Percentiles rank a stretch among this genome's conserved stretches.
phyloP scores from a whole-genome alignment of 1,140 invertebrate genomes.

The Panagrolaimus sp. region DNA sequence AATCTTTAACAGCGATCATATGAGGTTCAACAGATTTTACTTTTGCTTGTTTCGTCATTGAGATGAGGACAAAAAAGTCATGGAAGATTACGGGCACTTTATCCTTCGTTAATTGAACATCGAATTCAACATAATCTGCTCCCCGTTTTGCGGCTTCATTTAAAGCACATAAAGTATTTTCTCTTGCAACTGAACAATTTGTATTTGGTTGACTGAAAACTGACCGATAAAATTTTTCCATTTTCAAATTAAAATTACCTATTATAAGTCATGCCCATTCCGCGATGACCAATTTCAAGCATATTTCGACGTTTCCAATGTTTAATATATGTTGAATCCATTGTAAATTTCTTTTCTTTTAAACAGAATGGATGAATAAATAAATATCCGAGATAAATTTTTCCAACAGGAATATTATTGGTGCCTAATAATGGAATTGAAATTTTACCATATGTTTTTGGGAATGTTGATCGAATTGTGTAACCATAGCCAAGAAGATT shows the following conservation, averaged over 20 bases:
- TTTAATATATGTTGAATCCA: conserved; percentile 27
- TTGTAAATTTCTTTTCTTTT: conserved; percentile 19
- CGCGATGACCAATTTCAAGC: conserved; percentile 41
- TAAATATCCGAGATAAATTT: conserved; percentile 31
- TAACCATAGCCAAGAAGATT: too few relatives aligned
- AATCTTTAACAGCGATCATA: conserved; percentile 56
- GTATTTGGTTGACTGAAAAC: conserved; percentile 15
- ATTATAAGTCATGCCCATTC: conserved; percentile 43
- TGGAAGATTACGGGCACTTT: conserved; percentile 53
- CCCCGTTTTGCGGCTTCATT: conserved; percentile 42
- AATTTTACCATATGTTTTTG: conserved; percentile 33
- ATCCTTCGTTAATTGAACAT: conserved; percentile 59
- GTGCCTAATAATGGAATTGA: conserved; percentile 35
- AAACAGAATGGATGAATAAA: conserved; percentile 26
- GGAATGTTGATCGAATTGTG: too few relatives aligned
- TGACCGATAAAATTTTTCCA: neutral
- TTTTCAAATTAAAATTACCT: conserved; percentile 19
- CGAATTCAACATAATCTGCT: conserved; percentile 58
- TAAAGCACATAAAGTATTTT: conserved; percentile 43
- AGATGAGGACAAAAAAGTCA: conserved; percentile 57
- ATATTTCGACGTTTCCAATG: conserved; percentile 43
- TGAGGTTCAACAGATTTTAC: conserved; percentile 44
- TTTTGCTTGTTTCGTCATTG: conserved; percentile 35
- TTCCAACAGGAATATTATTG: conserved; percentile 32
- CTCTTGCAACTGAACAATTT: conserved; percentile 33